Conservation (phyloP, 2,888 invertebrate species). For the Merodon equestris region DNA sequence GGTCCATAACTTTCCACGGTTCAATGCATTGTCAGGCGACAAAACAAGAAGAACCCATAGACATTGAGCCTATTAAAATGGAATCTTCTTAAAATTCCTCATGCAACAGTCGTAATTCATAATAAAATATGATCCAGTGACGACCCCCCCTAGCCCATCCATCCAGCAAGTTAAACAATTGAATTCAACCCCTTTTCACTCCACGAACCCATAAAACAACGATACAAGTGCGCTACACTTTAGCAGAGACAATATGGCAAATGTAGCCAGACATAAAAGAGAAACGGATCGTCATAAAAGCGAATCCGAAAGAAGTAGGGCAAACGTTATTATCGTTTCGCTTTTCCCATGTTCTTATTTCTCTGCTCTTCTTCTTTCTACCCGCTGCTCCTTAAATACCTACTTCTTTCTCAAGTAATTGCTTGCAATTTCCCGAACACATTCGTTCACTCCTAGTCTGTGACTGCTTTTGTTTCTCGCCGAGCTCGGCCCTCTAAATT, state of each 20-base stretch:
- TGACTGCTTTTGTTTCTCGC: background rate
- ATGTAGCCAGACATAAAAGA: constrained; percentile 37
- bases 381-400: constrained; percentile 16
- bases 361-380: constrained; percentile 4
- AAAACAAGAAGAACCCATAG: too few species aligned
- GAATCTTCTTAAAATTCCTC: constrained; percentile 7
- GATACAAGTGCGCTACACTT: constrained; percentile 24
- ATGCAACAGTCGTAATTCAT: constrained; percentile 42
- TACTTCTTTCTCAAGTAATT: constrained; percentile 29
- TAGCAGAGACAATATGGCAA: constrained; percentile 33
- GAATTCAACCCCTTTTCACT: constrained; percentile 37
- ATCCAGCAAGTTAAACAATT: constrained; percentile 12
- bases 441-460: background rate
- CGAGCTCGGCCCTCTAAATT: constrained; percentile 6
- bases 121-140: constrained; percentile 43
- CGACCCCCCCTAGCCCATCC: background rate
- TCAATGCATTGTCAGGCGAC: too few species aligned
- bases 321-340: constrained; percentile 44
- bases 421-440: constrained; percentile 31
- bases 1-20: too few species aligned
- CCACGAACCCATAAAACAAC: constrained; percentile 33
- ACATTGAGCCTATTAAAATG: too few species aligned
- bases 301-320: constrained; percentile 32
- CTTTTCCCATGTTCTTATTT: constrained; percentile 23
- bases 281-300: constrained; percentile 22